Evolutionary conservation across 2,888 invertebrate species (phyloP).

Genomic region (Leptopilina syphax): DNA sequence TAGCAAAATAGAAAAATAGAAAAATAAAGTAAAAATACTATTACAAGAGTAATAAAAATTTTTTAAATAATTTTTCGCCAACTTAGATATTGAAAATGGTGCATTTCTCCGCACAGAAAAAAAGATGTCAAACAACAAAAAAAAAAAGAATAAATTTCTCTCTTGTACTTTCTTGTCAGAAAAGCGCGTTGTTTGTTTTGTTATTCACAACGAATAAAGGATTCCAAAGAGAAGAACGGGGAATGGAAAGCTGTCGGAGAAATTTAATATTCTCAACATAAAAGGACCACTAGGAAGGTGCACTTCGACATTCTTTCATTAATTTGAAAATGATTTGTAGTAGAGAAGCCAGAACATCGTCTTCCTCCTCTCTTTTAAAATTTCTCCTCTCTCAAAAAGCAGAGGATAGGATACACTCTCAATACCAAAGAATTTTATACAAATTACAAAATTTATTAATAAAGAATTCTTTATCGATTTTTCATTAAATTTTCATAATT

Average conservation of each 20-base stretch:
- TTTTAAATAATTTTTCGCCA: too few relatives aligned
- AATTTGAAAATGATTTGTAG: slow-evolving; percentile 62
- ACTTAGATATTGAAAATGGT: background rate
- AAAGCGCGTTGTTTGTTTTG: slow-evolving; percentile 25
- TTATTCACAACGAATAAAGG: slow-evolving; percentile 23
- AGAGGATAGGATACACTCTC: background rate
- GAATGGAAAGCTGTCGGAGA: slow-evolving; percentile 55
- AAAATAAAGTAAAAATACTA: too few relatives aligned
- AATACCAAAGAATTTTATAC: slow-evolving; percentile 15
- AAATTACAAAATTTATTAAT: background rate
- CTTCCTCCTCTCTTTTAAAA: slow-evolving; percentile 8
- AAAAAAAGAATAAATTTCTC: background rate
- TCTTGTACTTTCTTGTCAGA: background rate
- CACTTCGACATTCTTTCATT: slow-evolving; percentile 56
- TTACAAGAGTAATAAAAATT: too few relatives aligned
- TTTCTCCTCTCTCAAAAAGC: background rate
- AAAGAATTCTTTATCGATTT: background rate
- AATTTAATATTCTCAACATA: slow-evolving; percentile 64
- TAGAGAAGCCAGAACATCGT: slow-evolving; percentile 31
- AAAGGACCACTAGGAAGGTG: slow-evolving; percentile 49
- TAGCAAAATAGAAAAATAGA: too few relatives aligned
- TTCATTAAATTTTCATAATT: background rate
- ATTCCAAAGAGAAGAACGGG: slow-evolving; percentile 26
- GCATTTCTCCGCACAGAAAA: background rate
- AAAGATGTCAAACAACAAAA: background rate